phyloP scores from a whole-genome alignment of 2,113 vertebrate species.

The Peromyscus maniculatus region DNA sequence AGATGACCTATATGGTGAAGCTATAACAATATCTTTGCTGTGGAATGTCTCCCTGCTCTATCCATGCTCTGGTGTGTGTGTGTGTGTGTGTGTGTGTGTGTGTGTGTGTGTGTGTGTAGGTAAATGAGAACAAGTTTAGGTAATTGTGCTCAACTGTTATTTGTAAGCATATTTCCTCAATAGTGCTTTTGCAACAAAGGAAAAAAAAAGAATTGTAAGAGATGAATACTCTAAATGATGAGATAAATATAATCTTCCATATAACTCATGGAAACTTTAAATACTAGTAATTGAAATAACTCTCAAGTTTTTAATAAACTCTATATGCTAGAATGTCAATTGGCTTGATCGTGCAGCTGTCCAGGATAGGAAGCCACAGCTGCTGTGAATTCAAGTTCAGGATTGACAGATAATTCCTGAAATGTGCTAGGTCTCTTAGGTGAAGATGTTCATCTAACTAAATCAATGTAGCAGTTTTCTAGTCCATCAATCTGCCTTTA shows the following conservation, averaged over 20 bases:
- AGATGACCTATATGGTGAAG: background rate
- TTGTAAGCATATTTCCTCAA: conserved; percentile 23
- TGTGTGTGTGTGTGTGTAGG: background rate
- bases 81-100: background rate
- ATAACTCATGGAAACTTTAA: background rate
- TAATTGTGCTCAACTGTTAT: background rate
- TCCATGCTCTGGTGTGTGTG: background rate
- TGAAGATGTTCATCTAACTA: conserved; percentile 51
- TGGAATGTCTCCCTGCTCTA: background rate
- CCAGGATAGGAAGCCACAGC: background rate
- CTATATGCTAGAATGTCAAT: background rate
- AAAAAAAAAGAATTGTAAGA: conserved; percentile 36
- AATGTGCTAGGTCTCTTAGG: background rate
- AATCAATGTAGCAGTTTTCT: conserved; percentile 32
- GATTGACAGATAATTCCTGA: background rate
- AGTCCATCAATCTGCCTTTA: background rate
- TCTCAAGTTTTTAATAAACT: background rate
- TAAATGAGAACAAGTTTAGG: background rate
- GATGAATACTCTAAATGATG: background rate
- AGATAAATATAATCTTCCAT: background rate
- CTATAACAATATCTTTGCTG: background rate
- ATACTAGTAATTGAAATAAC: conserved; percentile 10
- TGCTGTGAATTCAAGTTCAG: background rate
- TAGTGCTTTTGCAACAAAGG: background rate
- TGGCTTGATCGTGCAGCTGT: background rate